These are phyloP conservation scores for Decapterus maruadsi DNA, from an alignment of 2,797 vertebrate genomes.

Conservation along the genomic window DNA sequence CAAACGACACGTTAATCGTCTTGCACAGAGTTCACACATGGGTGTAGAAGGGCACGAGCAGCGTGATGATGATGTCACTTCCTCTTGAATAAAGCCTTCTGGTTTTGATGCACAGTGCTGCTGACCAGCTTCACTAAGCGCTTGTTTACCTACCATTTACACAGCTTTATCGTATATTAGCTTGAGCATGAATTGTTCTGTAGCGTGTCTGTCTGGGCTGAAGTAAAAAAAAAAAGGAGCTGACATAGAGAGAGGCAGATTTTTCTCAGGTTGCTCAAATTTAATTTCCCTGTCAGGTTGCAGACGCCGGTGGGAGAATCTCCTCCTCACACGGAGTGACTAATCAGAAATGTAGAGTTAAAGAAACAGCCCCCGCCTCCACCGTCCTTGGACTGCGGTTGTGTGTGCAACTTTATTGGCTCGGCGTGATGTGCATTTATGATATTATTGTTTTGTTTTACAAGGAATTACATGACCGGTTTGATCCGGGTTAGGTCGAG, in stretches of 20 bases:
- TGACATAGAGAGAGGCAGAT: too few species aligned
- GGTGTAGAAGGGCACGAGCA: neutral
- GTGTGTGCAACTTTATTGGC: neutral
- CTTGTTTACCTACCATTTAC: neutral
- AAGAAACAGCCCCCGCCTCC: neutral
- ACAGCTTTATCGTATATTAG: too few species aligned
- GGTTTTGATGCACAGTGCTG: neutral
- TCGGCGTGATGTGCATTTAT: neutral
- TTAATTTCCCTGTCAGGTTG: neutral
- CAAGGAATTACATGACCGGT: neutral
- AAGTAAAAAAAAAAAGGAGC: neutral
- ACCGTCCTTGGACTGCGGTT: neutral
- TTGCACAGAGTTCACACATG: neutral
- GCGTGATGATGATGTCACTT: neutral
- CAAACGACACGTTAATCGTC: neutral
- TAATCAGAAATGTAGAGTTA: neutral
- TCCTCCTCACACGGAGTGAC: neutral
- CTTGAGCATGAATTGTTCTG: neutral
- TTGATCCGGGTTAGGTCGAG: too few species aligned
- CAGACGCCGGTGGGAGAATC: neutral
- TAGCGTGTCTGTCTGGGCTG: neutral
- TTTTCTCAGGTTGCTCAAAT: neutral
- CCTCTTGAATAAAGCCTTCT: neutral
- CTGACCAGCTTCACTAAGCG: too few species aligned
- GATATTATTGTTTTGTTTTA: neutral